Base-by-base conservation (phyloP, 2,113 vertebrate species). In the Lagopus leucura region DNA sequence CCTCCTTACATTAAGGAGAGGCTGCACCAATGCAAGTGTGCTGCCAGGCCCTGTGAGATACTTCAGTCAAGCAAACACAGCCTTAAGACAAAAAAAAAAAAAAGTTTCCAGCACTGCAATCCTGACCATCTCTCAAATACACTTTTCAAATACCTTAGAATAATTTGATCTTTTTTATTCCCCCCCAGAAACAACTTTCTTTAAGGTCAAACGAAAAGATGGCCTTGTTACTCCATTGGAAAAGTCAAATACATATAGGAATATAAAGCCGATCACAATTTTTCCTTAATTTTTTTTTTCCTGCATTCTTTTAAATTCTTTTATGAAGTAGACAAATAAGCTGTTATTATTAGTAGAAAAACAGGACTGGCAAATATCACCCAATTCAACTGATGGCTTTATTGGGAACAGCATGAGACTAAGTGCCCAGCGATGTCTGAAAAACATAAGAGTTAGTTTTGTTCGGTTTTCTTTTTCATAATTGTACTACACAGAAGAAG, bases 401-500 rank as follows among this genome's bases (percentile, higher is more conserved):
- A 63, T 8, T 47, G 7, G 15, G 12, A 90, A 83, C 2, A 57
- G 5, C 22, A 74, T 30, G 20, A 50, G 14, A 70, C 55, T 45
- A 30, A 71, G 38, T 6, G 30, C 1, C 5, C 11, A 63, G 24
- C 16, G 58, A 73, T 38, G 64, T 42, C 21, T 76, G 65, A 88
- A 95, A 92, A 55, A 27, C 10, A 55, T 48, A 10, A 55, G 12
- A 77, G 45, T 88, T 47, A n/a, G 54, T 63, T 22, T 57, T n/a
- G 42, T 75, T 47, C 34, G 79, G 1, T 75, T 90, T 83, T 85
- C 75, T 78, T 97, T 90, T 92, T 90, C 45, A 69, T 90, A 90
- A 67, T 57, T 88, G 57, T 38, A 66, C 94, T 78, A 91, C 43
- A 69, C 65, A 82, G 92, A 96, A 95, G 66, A 94, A 95, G 38